Conservation (phyloP, 2,113 vertebrate genomes). For the Brachypteracias leptosomus region DNA sequence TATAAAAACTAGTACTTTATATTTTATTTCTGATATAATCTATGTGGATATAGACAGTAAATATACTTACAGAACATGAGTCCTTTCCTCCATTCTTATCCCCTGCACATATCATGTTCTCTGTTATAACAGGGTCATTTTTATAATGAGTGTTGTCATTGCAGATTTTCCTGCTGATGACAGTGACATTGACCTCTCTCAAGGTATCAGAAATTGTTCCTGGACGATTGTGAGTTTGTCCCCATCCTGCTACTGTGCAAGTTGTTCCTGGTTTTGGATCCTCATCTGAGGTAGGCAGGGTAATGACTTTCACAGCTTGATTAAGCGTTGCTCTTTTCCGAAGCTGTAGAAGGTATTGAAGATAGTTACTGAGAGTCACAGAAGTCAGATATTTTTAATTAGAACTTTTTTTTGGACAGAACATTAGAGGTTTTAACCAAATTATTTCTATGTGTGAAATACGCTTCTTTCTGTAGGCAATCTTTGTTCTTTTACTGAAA, state of each 20-base stretch:
- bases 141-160: conserved; percentile 50
- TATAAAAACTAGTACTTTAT: neutral
- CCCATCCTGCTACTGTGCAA: conserved; percentile 76
- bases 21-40: neutral
- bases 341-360: conserved; percentile 62
- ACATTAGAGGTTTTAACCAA: neutral
- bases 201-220: fast-evolving
- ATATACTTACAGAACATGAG: conserved; percentile 64
- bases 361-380: neutral
- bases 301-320: conserved; percentile 30
- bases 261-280: conserved; percentile 46
- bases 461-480: neutral
- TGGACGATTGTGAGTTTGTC: fast-evolving
- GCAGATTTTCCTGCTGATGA: conserved; percentile 67
- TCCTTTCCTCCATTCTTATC: conserved; percentile 24
- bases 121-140: conserved; percentile 26
- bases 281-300: neutral
- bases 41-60: neutral
- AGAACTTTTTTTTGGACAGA: neutral
- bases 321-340: conserved; percentile 11
- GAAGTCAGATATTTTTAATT: neutral
- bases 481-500: neutral
- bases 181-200: conserved; percentile 71
- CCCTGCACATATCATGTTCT: conserved; percentile 76
- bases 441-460: neutral